These are phyloP conservation scores for Zygaena filipendulae DNA, from an alignment of 2,888 invertebrate species.

Conservation along the genomic window DNA sequence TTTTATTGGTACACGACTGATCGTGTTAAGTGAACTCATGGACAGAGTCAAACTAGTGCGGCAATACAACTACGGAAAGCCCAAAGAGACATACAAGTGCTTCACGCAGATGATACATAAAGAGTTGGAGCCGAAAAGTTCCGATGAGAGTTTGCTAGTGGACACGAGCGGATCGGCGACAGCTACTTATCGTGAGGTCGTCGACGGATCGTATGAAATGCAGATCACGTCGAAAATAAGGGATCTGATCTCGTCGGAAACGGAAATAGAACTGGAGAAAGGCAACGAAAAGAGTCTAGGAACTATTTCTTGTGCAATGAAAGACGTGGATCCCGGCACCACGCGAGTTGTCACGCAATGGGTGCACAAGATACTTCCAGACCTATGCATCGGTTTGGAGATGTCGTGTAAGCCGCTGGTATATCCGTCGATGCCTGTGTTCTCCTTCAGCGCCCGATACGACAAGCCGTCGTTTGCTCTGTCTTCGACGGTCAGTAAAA, in stretches of 20 bases:
- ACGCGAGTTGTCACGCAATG: constrained; percentile 43
- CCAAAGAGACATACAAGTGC: constrained; percentile 41
- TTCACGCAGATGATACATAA: constrained; percentile 44
- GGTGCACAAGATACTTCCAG: constrained; percentile 42
- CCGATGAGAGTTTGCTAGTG: constrained; percentile 39
- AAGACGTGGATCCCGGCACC: constrained; percentile 47
- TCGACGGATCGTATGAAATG: constrained; percentile 40
- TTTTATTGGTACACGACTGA: constrained; percentile 47
- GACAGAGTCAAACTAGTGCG: constrained; percentile 50
- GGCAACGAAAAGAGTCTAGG: constrained; percentile 34
- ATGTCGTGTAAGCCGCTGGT: constrained; percentile 36
- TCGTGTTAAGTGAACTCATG: constrained; percentile 41
- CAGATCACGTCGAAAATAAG: constrained; percentile 45
- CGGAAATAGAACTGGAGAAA: constrained; percentile 45
- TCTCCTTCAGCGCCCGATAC: constrained; percentile 47
- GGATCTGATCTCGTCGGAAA: constrained; percentile 51
- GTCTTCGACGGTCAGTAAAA: constrained; percentile 41
- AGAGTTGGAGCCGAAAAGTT: constrained; percentile 38
- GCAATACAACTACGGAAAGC: constrained; percentile 48
- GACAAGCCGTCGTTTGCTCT: constrained; percentile 32
- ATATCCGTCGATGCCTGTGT: constrained; percentile 31
- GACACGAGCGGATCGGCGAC: constrained; percentile 50
- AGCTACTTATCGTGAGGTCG: constrained; percentile 40
- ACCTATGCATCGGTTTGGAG: constrained; percentile 42
- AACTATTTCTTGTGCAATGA: constrained; percentile 36